Conservation (phyloP, 2,888 invertebrate genomes). For the Meteorus colon region DNA sequence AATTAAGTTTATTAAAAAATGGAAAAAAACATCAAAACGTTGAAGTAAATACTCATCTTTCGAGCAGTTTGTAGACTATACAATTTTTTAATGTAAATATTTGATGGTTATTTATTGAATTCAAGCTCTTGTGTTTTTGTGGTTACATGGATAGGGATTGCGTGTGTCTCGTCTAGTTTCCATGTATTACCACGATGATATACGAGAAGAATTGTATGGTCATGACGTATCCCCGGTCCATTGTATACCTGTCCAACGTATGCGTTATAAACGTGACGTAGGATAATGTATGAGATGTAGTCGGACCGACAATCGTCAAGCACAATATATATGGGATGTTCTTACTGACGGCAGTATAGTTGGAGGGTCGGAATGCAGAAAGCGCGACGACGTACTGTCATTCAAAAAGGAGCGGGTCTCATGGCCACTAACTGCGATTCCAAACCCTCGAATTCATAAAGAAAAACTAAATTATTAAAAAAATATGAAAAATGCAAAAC, state of each 20-base stretch:
- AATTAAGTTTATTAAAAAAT: too few species aligned
- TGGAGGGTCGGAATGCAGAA: conserved; percentile 47
- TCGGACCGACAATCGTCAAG: background rate
- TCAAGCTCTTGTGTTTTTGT: too few species aligned
- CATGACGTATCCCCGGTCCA: background rate
- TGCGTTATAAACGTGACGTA: background rate
- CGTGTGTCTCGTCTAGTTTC: background rate
- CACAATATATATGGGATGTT: background rate
- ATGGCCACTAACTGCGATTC: conserved; percentile 67
- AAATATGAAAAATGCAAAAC: conserved; percentile 29
- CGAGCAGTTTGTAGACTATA: too few species aligned
- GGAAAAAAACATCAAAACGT: too few species aligned
- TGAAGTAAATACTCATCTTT: too few species aligned
- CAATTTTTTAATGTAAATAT: too few species aligned
- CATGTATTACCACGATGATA: background rate
- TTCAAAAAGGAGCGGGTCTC: conserved; percentile 65
- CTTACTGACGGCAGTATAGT: conserved; percentile 2
- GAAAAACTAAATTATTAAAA: conserved; percentile 39
- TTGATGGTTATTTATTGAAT: too few species aligned
- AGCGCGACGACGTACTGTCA: conserved; percentile 38
- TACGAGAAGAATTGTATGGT: background rate
- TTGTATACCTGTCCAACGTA: background rate
- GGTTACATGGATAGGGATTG: background rate
- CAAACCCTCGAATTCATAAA: conserved; percentile 65
- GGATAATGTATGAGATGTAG: background rate